phyloP scores from a whole-genome alignment of 1,140 invertebrate genomes.

The Lepidurus packardi region DNA sequence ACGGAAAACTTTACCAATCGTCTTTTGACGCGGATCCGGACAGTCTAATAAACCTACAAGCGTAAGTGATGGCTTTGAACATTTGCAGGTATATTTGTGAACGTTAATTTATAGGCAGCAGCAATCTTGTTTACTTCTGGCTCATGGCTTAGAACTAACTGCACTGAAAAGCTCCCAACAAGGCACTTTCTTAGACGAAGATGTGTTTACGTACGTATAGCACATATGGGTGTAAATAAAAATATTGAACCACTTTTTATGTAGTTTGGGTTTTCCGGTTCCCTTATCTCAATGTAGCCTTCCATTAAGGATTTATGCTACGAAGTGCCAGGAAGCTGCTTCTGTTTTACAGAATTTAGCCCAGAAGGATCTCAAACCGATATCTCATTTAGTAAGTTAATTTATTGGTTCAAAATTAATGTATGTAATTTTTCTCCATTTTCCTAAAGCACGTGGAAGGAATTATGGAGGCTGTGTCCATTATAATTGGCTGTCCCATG shows the following conservation, averaged over 20 bases:
- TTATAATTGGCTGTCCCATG: conserved; percentile 60
- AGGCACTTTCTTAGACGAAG: conserved; percentile 43
- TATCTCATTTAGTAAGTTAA: conserved; percentile 46
- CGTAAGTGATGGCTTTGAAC: conserved; percentile 45
- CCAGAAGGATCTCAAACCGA: conserved; percentile 39
- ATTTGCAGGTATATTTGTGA: conserved; percentile 32
- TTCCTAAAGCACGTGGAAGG: conserved; percentile 60
- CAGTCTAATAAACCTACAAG: conserved; percentile 70
- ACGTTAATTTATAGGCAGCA: conserved; percentile 54
- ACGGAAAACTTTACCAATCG: conserved; percentile 77
- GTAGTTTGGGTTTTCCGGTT: not conserved
- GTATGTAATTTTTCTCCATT: conserved; percentile 33
- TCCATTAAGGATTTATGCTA: conserved; percentile 50
- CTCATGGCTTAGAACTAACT: conserved; percentile 66
- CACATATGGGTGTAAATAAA: not conserved
- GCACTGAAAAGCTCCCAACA: conserved; percentile 47
- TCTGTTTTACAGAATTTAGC: conserved; percentile 45
- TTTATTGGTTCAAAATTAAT: not conserved
- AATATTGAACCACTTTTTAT: conserved; percentile 18
- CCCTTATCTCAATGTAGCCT: conserved; percentile 44
- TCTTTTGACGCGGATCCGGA: conserved; percentile 87
- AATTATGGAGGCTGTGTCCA: conserved; percentile 58
- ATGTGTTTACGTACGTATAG: conserved; percentile 36
- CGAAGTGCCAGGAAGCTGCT: conserved; percentile 50
- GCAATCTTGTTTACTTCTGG: conserved; percentile 67